Evolutionary conservation across 23 tunicate genomes (phyloP).

Genomic region (Halocynthia aurantium): DNA sequence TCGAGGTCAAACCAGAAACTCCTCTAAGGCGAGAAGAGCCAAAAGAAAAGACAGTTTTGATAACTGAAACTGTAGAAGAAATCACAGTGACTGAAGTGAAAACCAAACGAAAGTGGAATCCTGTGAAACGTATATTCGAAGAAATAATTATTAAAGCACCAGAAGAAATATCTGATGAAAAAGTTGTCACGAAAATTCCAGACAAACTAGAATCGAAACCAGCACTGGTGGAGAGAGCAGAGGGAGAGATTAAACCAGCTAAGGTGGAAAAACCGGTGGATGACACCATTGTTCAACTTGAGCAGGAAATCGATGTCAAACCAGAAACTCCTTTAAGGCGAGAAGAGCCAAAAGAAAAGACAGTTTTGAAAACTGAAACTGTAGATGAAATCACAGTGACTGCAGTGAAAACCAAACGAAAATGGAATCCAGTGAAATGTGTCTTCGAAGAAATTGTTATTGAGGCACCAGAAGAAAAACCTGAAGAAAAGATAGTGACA

Average conservation of each 20-base stretch:
- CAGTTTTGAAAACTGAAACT: too few relatives aligned
- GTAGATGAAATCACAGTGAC: neutral
- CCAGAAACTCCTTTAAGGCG: too few relatives aligned
- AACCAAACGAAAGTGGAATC: conserved; percentile 9
- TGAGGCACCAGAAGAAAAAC: neutral
- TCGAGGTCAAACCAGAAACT: neutral
- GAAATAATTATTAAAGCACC: neutral
- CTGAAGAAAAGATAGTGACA: neutral
- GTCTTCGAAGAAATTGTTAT: neutral
- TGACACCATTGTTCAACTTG: too few relatives aligned
- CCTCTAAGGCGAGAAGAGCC: neutral
- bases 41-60: too few relatives aligned
- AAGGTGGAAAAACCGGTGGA: neutral
- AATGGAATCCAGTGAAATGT: conserved; percentile 62
- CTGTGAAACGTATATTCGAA: conserved; percentile 13
- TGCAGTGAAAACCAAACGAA: conserved; percentile 12
- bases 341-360: neutral
- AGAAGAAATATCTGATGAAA: too few relatives aligned
- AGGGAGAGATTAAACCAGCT: neutral
- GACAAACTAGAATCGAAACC: too few relatives aligned
- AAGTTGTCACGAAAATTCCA: too few relatives aligned
- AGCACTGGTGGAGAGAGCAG: too few relatives aligned
- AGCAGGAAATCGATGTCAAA: too few relatives aligned
- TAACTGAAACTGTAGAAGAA: neutral
- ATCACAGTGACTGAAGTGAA: neutral